Percentiles rank a stretch among this genome's conserved stretches.
phyloP scores from a whole-genome alignment of 2,888 invertebrate genomes.

The Tanytarsus gracilentus region DNA sequence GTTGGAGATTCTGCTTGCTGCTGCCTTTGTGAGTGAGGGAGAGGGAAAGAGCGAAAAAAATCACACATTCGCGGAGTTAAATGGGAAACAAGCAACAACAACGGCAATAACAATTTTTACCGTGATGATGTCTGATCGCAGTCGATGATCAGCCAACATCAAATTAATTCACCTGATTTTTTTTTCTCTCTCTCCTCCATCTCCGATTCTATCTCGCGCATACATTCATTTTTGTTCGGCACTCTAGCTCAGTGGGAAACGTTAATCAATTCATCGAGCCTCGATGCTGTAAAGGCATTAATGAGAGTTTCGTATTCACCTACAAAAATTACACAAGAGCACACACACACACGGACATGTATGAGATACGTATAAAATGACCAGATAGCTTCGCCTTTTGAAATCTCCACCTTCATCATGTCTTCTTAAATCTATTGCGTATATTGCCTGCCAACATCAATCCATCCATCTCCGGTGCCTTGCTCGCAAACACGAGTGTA shows the following conservation, averaged over 20 bases:
- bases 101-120: no score
- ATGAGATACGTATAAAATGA: constrained; percentile 1
- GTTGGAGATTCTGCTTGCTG: constrained; percentile 1
- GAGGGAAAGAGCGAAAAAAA: constrained; percentile 3
- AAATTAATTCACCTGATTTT: constrained; percentile 27
- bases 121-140: constrained; percentile 23
- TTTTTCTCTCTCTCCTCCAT: neutral
- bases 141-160: constrained; percentile 24
- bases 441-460: no score
- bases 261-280: constrained; percentile 25
- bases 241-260: neutral
- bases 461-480: constrained; percentile 23
- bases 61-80: constrained; percentile 17
- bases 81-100: constrained; percentile 4
- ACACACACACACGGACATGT: neutral
- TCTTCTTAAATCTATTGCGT: no score
- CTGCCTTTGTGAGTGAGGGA: neutral
- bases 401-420: constrained; percentile 9
- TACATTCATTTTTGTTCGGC: no score
- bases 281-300: no score
- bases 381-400: neutral
- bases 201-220: neutral
- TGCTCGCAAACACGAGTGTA: constrained; percentile 2
- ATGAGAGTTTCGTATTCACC: constrained; percentile 24
- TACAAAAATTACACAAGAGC: constrained; percentile 14